Evolutionary conservation across 2,888 invertebrate genomes (phyloP), one percentile per base, ranked within the genome.

Genomic region (Torymus texanus): DNA sequence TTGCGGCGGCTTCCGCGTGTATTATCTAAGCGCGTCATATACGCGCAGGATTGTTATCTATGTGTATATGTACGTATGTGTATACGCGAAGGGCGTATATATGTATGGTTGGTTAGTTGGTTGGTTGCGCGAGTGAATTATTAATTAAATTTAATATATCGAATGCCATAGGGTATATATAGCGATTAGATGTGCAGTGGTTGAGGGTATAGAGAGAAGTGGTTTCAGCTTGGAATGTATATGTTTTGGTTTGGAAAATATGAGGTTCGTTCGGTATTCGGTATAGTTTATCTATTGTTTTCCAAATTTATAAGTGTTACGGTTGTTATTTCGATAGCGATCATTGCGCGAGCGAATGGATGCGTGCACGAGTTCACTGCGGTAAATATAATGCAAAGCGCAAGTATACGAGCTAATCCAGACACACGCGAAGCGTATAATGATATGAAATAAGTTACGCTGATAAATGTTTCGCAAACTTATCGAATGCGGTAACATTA

Each of bases 131-230:
- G 12, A 21, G n/a, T 66, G 65, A 79, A 67, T 79, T 79, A 79
- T 79, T 75, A 79, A 79, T 75, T 79, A 24, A 72, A 72, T 75
- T 75, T 75, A 21, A 72, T 75, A 71, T 75, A 75, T 75, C 66
- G 66, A 59, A 55, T 18, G 21, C 16, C 58, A 11, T 29, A 12
- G 41, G 21, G 21, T 21, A 21, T 21, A 21, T 41, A 41, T 8
- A 41, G 8, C 41, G 41, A 41, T 41, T 41, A 41, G 5, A 41
- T 5, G 8, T 1, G 53, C n/a, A 13, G 53, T 1, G 58, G 50
- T 75, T 67, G n/a, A 51, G n/a, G 14, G 12, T 24, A 59, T 24
- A 59, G 41, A 65, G 63, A 71, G 63, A 41, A 8, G 41, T 8
- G 41, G 41, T 4, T 4, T 41, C 10, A 8, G 41, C 10, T 5